A percentile compares a stretch with the other conserved stretches of the same genome.
Conservation (phyloP, 1,140 invertebrate genomes). For the Subanguina moxae region DNA sequence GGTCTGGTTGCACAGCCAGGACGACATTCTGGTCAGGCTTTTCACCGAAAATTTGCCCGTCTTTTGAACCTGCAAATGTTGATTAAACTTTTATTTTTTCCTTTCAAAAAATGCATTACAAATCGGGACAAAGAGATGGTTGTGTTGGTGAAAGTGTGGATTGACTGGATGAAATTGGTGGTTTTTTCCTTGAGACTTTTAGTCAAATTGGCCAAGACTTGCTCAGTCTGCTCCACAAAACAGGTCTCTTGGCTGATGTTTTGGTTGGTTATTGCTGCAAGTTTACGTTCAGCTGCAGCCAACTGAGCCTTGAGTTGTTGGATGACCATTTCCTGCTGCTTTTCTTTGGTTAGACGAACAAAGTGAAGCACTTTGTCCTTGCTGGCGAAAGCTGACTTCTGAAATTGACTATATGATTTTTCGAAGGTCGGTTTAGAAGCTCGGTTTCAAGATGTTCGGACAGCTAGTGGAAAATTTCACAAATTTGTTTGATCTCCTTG, state of each 20-base stretch:
- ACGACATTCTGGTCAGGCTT: not conserved
- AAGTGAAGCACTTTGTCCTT: not conserved
- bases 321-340: not conserved
- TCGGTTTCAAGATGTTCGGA: too few relatives aligned
- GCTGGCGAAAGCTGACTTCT: not conserved
- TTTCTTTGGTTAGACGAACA: not conserved
- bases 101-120: not conserved
- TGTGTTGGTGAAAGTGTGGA: not conserved
- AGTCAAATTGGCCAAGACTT: constrained; percentile 17
- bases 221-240: constrained; percentile 1
- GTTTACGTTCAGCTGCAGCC: not conserved
- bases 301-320: not conserved
- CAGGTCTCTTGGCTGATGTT: not conserved
- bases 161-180: constrained; percentile 53
- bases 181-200: constrained; percentile 37
- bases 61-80: not conserved
- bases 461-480: too few relatives aligned
- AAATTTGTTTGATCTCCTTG: too few relatives aligned
- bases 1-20: not conserved
- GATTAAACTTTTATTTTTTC: not conserved
- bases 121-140: constrained; percentile 1
- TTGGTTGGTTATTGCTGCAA: not conserved
- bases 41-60: not conserved
- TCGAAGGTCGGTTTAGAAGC: too few relatives aligned
- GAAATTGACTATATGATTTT: too few relatives aligned